Base-by-base conservation (phyloP, 2,797 vertebrate genomes). In the Staurois parvus region DNA sequence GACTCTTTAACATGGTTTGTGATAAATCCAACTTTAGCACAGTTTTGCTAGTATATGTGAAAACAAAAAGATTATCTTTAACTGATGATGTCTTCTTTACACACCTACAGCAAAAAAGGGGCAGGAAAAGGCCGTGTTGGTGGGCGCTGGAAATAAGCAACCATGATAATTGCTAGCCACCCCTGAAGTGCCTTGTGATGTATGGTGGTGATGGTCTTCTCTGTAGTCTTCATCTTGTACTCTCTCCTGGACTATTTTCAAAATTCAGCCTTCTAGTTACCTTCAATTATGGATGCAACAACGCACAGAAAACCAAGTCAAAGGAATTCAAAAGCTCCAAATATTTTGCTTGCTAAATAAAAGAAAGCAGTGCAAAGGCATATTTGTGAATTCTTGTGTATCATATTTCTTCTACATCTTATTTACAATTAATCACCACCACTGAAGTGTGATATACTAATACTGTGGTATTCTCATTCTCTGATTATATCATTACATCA, bases 121-220 rank as follows among this genome's bases (percentile, higher is more conserved):
- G 94, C 96, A 0, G 95, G 95, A 2, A 97, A 97, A 84, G 96
- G 95, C 40, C 95, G 96, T 9, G 94, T 97, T 0, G 96, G 96
- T 86, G 96, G 96, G 64, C 95, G 96, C 83, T 97, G 96, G 96
- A 97, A 97, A 91, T 97, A 87, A 92, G 83, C 28, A 1, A 3
- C 29, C 30, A 59, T 59, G 78, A 24, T 11, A 28, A 72, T 13
- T 72, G 29, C n/a, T 68, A 12, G 21, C 28, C 19, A 45, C 26
- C 24, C 67, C 30, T 34, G 30, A 45, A 69, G 68, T 52, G 48
- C 26, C 45, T 67, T 28, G 21, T 8, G 0, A 19, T 59, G 19
- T n/a, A n/a, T n/a, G n/a, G n/a, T n/a, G n/a, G n/a, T n/a, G 52
- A 24, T 5, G n/a, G 15, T 66, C 64, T 66, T 66, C 26, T 12